phyloP scores from a whole-genome alignment of 1,140 invertebrate genomes.

The Sitodiplosis mosellana region DNA sequence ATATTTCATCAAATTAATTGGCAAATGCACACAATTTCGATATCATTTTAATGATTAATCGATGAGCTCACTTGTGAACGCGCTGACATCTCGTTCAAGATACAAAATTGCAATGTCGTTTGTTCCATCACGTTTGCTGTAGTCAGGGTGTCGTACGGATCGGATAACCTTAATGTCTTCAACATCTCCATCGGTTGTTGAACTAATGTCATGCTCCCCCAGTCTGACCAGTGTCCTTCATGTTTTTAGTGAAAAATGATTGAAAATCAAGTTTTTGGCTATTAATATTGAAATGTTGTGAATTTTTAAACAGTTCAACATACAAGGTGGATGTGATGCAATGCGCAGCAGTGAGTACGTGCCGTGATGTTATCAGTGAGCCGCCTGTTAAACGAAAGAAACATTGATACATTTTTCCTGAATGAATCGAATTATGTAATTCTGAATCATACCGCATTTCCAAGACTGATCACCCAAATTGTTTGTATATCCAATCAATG shows the following conservation, averaged over 20 bases:
- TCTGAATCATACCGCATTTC: conserved; percentile 22
- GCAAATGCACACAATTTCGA: no score
- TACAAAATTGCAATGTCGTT: conserved; percentile 18
- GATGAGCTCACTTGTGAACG: conserved; percentile 9
- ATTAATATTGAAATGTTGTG: not conserved
- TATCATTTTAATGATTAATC: not conserved
- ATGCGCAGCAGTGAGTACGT: conserved; percentile 21
- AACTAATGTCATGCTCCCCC: conserved; percentile 20
- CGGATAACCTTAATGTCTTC: conserved; percentile 12
- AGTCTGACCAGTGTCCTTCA: conserved; percentile 15
- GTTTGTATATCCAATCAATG: conserved; percentile 18
- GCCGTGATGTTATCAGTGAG: conserved; percentile 16
- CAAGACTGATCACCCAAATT: conserved; percentile 10
- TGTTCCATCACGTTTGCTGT: conserved; percentile 15
- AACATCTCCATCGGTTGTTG: conserved; percentile 14
- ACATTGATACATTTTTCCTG: no score
- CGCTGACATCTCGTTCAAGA: conserved; percentile 14
- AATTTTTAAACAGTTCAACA: conserved; percentile 6
- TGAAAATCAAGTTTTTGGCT: not conserved
- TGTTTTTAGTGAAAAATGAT: not conserved
- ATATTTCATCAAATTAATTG: no score
- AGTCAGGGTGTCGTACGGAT: conserved; percentile 11
- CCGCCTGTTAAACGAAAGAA: conserved; percentile 9
- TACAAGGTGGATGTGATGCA: conserved; percentile 16
- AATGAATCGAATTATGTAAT: no score